Conservation (phyloP, 2,888 invertebrate genomes). For the Conchocele bisecta region DNA sequence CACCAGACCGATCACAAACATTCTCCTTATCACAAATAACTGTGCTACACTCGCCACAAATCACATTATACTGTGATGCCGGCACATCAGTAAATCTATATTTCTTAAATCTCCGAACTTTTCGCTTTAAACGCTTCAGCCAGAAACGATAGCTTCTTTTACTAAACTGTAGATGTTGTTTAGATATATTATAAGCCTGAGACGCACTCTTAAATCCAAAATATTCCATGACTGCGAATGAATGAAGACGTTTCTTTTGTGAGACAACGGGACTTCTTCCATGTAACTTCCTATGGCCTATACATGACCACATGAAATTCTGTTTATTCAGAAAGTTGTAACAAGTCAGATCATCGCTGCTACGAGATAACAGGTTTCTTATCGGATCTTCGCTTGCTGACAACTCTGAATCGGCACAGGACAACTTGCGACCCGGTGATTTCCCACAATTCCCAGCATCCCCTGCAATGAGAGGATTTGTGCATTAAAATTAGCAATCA, state of each 20-base stretch:
- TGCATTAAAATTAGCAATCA: slow-evolving; percentile 52
- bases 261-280: not conserved
- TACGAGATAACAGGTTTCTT: no score
- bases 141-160: not conserved
- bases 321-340: no score
- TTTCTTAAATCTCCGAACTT: slow-evolving; percentile 4
- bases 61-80: not conserved
- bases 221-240: not conserved
- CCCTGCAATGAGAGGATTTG: slow-evolving; percentile 61
- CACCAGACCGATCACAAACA: no score
- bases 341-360: no score
- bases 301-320: no score
- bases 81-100: not conserved
- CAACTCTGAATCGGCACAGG: no score
- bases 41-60: not conserved
- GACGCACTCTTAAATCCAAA: not conserved
- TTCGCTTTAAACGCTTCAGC: not conserved
- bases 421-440: no score
- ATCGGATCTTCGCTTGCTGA: no score
- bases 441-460: no score
- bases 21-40: no score
- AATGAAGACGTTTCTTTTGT: not conserved
- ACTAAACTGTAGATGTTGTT: not conserved
- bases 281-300: no score
- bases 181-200: not conserved